Evolutionary conservation across 2,888 invertebrate genomes (phyloP).

Genomic region (Bugula neritina): DNA sequence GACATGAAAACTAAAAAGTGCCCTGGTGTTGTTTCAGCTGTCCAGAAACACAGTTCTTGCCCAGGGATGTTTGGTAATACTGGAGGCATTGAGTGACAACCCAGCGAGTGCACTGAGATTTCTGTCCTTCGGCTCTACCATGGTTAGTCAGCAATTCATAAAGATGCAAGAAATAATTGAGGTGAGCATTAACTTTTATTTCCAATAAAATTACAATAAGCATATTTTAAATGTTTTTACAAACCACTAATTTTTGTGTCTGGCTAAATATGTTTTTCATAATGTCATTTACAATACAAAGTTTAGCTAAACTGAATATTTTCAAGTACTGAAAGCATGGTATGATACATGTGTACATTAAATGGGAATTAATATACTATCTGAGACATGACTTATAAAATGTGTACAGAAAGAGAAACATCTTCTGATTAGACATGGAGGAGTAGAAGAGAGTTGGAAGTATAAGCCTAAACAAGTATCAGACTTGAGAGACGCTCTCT

Average conservation of each 20-base stretch:
- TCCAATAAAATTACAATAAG: no score
- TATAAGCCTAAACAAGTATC: not conserved
- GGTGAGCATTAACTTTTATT: not conserved
- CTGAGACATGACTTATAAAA: no score
- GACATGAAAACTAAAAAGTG: no score
- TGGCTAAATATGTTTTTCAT: no score
- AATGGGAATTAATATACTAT: no score
- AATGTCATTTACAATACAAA: no score
- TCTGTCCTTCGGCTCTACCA: not conserved
- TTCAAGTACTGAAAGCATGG: no score
- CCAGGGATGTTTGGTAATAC: not conserved
- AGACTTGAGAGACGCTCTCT: not conserved
- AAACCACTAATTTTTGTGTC: no score
- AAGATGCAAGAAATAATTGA: not conserved
- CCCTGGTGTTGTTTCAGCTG: no score
- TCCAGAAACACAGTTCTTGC: not conserved
- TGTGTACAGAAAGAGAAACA: constrained; percentile 5
- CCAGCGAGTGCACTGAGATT: not conserved
- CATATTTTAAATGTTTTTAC: no score
- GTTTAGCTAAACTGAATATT: no score
- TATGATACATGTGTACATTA: no score
- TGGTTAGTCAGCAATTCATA: not conserved
- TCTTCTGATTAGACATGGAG: constrained; percentile 4
- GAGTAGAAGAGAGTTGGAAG: constrained; percentile 3
- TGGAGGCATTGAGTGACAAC: constrained; percentile 6